phyloP scores from a whole-genome alignment of 1,140 invertebrate genomes.

The Drosophila seguyi region DNA sequence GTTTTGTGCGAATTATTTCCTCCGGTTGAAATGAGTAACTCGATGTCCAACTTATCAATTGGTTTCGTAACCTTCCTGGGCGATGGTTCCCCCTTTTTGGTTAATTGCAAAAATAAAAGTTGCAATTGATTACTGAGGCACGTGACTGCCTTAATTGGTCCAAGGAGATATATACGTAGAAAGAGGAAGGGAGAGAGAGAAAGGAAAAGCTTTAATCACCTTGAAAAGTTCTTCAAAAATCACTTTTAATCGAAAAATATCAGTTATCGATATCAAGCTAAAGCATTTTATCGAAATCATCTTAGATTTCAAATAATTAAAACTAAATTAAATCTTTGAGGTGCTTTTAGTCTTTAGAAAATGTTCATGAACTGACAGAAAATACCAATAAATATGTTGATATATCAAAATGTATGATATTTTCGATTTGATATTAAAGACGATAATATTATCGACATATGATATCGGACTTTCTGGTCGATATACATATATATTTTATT shows the following conservation, averaged over 20 bases:
- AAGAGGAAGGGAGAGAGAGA: too few relatives aligned
- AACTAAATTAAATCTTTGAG: neutral
- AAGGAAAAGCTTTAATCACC: neutral
- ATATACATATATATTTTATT: too few relatives aligned
- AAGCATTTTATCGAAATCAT: neutral
- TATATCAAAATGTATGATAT: too few relatives aligned
- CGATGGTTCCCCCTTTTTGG: neutral
- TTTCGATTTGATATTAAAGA: too few relatives aligned
- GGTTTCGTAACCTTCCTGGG: neutral
- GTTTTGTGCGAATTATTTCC: constrained; percentile 34
- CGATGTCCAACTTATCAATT: constrained; percentile 36
- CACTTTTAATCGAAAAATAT: neutral
- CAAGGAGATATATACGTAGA: neutral
- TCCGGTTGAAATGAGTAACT: constrained; percentile 23
- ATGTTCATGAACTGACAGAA: too few relatives aligned
- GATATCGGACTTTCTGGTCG: too few relatives aligned
- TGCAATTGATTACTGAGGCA: constrained; percentile 29
- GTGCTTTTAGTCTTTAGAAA: too few relatives aligned
- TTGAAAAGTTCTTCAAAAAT: neutral
- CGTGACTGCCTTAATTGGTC: constrained; percentile 33
- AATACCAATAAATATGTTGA: too few relatives aligned
- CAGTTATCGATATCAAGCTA: neutral
- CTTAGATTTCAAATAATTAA: neutral
- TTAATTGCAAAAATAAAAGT: constrained; percentile 39
- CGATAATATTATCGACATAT: too few relatives aligned